Percentiles rank a stretch among this genome's conserved stretches.
These are phyloP conservation scores for Caenorhabditis zanzibari DNA, from an alignment of 2,888 invertebrate species.

Conservation along the genomic window DNA sequence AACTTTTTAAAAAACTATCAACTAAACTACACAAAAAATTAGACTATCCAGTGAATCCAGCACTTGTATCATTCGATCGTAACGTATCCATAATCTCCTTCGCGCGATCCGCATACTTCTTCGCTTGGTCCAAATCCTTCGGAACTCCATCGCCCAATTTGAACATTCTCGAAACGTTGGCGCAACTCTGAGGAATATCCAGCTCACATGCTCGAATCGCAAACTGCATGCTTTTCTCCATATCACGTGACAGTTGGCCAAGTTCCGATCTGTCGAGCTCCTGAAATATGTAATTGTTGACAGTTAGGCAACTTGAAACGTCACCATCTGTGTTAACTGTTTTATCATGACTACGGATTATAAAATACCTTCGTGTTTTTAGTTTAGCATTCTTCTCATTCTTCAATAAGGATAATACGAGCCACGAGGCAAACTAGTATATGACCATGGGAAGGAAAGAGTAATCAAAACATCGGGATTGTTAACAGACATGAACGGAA, in stretches of 20 bases:
- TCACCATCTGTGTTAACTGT: constrained; percentile 3
- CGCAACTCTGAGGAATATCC: constrained; percentile 92
- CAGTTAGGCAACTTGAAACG: constrained; percentile 19
- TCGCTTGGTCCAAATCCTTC: constrained; percentile 77
- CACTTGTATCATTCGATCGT: constrained; percentile 66
- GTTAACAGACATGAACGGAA: too few species aligned
- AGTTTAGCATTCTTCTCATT: constrained; percentile 34
- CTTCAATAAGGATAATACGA: constrained; percentile 20
- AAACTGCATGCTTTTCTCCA: constrained; percentile 89
- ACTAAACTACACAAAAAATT: neutral
- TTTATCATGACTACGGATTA: constrained; percentile 24
- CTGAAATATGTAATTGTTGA: constrained; percentile 53
- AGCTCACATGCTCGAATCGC: constrained; percentile 91
- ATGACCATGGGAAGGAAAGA: constrained; percentile 1
- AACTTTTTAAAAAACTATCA: constrained; percentile 9
- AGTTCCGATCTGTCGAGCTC: constrained; percentile 70
- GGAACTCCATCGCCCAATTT: constrained; percentile 81
- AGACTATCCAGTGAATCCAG: constrained; percentile 73
- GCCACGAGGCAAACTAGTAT: constrained; percentile 11
- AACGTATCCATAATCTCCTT: constrained; percentile 74
- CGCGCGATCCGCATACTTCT: constrained; percentile 76
- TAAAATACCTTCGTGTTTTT: constrained; percentile 46
- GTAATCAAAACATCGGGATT: neutral
- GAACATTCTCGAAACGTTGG: constrained; percentile 89
- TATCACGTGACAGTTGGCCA: constrained; percentile 75